Percentiles rank a stretch among this genome's conserved stretches.
phyloP scores from a whole-genome alignment of 1,140 invertebrate species.

The Anastrepha obliqua region DNA sequence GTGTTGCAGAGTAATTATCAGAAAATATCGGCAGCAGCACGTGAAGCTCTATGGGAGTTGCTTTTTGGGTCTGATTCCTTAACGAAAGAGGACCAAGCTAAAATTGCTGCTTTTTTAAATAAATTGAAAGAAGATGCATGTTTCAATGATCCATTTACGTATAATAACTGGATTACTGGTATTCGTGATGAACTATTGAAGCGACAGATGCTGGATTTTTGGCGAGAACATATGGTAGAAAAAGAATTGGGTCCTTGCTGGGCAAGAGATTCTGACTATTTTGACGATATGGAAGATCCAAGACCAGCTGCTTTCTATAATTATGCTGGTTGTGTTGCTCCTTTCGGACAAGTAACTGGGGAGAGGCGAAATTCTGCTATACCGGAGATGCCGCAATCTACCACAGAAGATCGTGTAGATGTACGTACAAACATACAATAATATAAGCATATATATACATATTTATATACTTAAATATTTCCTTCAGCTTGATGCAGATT shows the following conservation, averaged over 20 bases:
- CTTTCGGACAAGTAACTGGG: slow-evolving; percentile 23
- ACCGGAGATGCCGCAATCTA: background rate
- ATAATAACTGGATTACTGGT: slow-evolving; percentile 68
- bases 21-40: slow-evolving; percentile 15
- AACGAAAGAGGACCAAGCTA: slow-evolving; percentile 42
- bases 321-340: slow-evolving; percentile 65
- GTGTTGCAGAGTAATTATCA: slow-evolving; percentile 35
- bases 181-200: slow-evolving; percentile 67
- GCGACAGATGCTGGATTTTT: slow-evolving; percentile 64
- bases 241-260: slow-evolving; percentile 67
- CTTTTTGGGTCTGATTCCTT: slow-evolving; percentile 45
- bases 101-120: slow-evolving; percentile 63
- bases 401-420: background rate
- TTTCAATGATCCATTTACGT: slow-evolving; percentile 64
- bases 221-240: slow-evolving; percentile 64
- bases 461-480: background rate
- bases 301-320: slow-evolving; percentile 67
- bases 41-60: slow-evolving; percentile 36
- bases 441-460: background rate
- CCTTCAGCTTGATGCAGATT: background rate
- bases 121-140: slow-evolving; percentile 65
- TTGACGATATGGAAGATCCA: slow-evolving; percentile 64
- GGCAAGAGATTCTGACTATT: slow-evolving; percentile 67
- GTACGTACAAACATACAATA: background rate
- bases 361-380: background rate